Evolutionary conservation across 2,797 vertebrate species (phyloP).

Genomic region (Tachyglossus aculeatus): DNA sequence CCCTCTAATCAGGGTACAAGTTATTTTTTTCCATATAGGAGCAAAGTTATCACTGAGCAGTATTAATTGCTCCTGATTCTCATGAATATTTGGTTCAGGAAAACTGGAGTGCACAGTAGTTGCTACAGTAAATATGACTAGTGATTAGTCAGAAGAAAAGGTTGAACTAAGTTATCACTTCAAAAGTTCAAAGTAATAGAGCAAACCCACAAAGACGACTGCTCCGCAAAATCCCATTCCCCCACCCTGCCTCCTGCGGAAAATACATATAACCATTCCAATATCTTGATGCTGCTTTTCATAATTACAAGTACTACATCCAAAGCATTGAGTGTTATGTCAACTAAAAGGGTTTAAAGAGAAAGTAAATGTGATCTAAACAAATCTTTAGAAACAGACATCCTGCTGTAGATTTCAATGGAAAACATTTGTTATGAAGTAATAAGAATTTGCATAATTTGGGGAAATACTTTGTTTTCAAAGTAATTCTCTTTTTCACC

Average conservation of each 20-base stretch:
- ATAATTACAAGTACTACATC: background rate
- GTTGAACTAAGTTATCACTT: background rate
- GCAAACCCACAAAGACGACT: background rate
- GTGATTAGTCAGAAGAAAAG: background rate
- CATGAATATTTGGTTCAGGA: background rate
- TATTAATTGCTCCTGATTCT: background rate
- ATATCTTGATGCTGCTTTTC: slow-evolving; percentile 9
- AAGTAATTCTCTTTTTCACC: slow-evolving; percentile 80
- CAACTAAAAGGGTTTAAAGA: slow-evolving; percentile 52
- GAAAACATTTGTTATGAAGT: slow-evolving; percentile 72
- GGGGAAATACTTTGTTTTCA: slow-evolving; percentile 75
- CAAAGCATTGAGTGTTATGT: slow-evolving; percentile 30
- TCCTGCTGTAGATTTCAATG: slow-evolving; percentile 64
- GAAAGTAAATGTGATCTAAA: slow-evolving; percentile 61
- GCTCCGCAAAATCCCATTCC: background rate
- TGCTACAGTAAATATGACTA: background rate
- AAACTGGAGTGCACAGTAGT: accelerated
- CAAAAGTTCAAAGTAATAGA: background rate
- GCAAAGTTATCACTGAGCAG: background rate
- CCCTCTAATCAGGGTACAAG: background rate
- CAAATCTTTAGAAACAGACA: slow-evolving; percentile 53
- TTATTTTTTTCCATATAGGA: background rate
- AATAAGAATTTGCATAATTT: slow-evolving; percentile 79
- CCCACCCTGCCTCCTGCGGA: background rate
- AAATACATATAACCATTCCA: background rate